Evolutionary conservation across 1,140 invertebrate species (phyloP).

Genomic region (Lepidurus arcticus): DNA sequence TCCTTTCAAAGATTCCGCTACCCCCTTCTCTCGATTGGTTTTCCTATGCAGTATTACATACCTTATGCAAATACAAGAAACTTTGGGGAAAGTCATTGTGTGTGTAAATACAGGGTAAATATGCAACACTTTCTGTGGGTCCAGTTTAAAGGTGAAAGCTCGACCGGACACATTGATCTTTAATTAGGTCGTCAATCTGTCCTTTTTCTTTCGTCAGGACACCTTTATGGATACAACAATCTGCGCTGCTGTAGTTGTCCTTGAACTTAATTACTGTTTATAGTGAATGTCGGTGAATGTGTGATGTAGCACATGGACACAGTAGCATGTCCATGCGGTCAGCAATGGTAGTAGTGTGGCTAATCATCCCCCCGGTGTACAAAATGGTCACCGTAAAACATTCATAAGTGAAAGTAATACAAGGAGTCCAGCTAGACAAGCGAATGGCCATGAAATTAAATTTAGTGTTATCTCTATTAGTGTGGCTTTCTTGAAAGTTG

Average conservation of each 20-base stretch:
- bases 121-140: neutral
- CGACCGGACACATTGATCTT: neutral
- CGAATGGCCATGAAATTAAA: neutral
- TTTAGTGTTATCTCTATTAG: neutral
- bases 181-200: neutral
- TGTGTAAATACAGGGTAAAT: neutral
- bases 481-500: neutral
- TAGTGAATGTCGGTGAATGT: too few relatives aligned
- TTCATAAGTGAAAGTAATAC: neutral
- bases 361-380: neutral
- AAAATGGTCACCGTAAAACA: neutral
- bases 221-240: too few relatives aligned
- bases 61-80: slow-evolving; percentile 9
- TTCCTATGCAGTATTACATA: neutral
- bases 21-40: neutral
- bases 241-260: too few relatives aligned
- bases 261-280: too few relatives aligned
- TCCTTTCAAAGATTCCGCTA: neutral
- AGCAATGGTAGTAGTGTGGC: neutral
- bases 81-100: neutral
- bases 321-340: neutral
- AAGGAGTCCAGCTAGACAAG: neutral
- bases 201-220: neutral
- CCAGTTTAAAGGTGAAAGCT: neutral
- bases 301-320: neutral